These are phyloP conservation scores for Aegypius monachus DNA, from an alignment of 2,113 vertebrate species.

Conservation along the genomic window DNA sequence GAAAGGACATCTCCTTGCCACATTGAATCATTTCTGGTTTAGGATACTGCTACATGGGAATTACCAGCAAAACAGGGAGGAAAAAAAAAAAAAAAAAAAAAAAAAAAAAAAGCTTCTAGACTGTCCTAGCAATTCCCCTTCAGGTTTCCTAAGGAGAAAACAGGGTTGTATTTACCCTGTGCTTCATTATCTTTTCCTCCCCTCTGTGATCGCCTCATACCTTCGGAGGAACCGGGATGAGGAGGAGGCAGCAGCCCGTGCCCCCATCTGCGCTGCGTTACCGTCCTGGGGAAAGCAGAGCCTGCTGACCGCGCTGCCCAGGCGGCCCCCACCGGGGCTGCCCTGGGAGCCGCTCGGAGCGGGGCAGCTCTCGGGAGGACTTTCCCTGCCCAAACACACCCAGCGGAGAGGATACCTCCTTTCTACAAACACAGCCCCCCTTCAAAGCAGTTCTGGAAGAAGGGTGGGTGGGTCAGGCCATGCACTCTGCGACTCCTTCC, in stretches of 20 bases:
- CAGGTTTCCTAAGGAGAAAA: not conserved
- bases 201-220: accelerated
- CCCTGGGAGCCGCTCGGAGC: not conserved
- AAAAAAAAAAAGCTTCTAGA: not conserved
- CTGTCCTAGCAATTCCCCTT: not conserved
- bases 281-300: accelerated
- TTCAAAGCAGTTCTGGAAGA: not conserved
- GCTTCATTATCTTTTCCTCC: not conserved
- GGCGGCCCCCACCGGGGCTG: accelerated
- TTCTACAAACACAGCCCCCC: not conserved
- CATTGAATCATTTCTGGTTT: not conserved
- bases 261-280: not conserved
- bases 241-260: not conserved
- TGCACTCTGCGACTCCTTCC: accelerated
- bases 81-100: too few species aligned
- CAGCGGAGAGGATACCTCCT: too few species aligned
- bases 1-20: not conserved
- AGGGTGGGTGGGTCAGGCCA: not conserved
- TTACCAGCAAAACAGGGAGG: not conserved
- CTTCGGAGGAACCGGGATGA: accelerated
- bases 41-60: not conserved
- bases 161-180: not conserved
- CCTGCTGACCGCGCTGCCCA: accelerated
- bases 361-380: accelerated
- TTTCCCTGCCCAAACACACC: not conserved